Percentiles rank a stretch among this genome's conserved stretches.
phyloP scores from a whole-genome alignment of 2,113 vertebrate species.

The Dipodomys merriami region DNA sequence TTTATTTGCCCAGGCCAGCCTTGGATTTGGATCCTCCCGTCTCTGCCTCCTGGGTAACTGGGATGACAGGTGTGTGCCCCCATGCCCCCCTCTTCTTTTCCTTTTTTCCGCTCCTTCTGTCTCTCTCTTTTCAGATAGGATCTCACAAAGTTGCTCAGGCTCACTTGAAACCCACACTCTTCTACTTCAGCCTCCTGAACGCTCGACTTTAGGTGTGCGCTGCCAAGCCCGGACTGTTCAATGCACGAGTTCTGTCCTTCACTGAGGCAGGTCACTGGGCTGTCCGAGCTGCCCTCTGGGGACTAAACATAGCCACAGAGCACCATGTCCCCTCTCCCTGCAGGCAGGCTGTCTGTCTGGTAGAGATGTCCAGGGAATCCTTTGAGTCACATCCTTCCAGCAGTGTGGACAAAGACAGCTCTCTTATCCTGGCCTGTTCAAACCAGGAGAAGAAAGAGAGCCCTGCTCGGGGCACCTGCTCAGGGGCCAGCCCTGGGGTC shows the following conservation, averaged over 20 bases:
- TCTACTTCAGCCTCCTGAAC: not conserved
- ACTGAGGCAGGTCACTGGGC: not conserved
- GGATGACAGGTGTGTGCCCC: too few relatives aligned
- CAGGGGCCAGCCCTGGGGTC: fast-evolving
- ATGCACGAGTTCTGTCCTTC: not conserved
- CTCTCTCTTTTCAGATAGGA: not conserved
- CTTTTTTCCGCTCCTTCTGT: too few relatives aligned
- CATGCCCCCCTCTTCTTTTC: fast-evolving
- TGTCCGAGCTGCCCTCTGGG: not conserved
- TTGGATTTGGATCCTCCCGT: too few relatives aligned
- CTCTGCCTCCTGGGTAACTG: too few relatives aligned
- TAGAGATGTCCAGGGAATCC: not conserved
- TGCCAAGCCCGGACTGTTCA: too few relatives aligned
- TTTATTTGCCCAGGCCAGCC: too few relatives aligned
- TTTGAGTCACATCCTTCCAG: not conserved
- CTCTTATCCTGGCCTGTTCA: not conserved
- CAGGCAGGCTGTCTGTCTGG: not conserved
- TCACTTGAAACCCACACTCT: not conserved
- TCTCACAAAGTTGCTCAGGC: not conserved
- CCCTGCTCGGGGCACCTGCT: not conserved
- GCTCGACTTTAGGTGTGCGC: not conserved
- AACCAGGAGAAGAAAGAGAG: not conserved
- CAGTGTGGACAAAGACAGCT: not conserved
- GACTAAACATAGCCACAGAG: not conserved
- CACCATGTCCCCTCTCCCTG: not conserved